A percentile compares a stretch with the other conserved stretches of the same genome.
Conservation (phyloP, 2,888 invertebrate genomes). For the Eudemis profundana region DNA sequence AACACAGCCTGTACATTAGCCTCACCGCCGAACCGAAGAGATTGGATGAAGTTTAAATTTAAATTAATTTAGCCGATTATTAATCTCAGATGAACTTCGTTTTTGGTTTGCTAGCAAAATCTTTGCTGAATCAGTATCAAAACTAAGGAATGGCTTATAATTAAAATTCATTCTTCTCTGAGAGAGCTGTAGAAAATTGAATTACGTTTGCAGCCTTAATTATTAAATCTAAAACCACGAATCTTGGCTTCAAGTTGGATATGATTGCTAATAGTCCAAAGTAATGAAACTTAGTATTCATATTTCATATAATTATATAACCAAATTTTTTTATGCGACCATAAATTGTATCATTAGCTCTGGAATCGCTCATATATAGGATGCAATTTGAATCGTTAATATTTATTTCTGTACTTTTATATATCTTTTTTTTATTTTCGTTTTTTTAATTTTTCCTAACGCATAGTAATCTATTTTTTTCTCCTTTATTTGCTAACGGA, state of each 20-base stretch:
- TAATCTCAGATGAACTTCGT: constrained; percentile 79
- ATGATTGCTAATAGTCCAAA: neutral
- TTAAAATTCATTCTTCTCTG: constrained; percentile 31
- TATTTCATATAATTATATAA: too few relatives aligned
- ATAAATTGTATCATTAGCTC: too few relatives aligned
- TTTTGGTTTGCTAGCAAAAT: constrained; percentile 59
- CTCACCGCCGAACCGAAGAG: constrained; percentile 62
- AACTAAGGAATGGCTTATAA: constrained; percentile 39
- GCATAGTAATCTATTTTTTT: too few relatives aligned
- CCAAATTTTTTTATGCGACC: too few relatives aligned
- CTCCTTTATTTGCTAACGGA: too few relatives aligned
- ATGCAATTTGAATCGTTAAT: too few relatives aligned
- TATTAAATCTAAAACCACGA: neutral
- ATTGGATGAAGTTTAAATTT: constrained; percentile 74
- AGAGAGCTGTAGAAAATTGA: constrained; percentile 11
- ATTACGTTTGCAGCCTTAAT: constrained; percentile 8
- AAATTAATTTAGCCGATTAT: constrained; percentile 82
- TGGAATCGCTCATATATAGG: too few relatives aligned
- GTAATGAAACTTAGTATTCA: neutral
- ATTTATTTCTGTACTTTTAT: too few relatives aligned
- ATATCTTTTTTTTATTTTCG: too few relatives aligned
- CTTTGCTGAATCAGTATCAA: constrained; percentile 49
- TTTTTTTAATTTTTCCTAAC: too few relatives aligned
- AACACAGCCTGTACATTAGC: constrained; percentile 62
- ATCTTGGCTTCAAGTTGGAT: neutral